Evolutionary conservation across 2,797 vertebrate genomes (phyloP).

Genomic region (Melopsittacus undulatus): DNA sequence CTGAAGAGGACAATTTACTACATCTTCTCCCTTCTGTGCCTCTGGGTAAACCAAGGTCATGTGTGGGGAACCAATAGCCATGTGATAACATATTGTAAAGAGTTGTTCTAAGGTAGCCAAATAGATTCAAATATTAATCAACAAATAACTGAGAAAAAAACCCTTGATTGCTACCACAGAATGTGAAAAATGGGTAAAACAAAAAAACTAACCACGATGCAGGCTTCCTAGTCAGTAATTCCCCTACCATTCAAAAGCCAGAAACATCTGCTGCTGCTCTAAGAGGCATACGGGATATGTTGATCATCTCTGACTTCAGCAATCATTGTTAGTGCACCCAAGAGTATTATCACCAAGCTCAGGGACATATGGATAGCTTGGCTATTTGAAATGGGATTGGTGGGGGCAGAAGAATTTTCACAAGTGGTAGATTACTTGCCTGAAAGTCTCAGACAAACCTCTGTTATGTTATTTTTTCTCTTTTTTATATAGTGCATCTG

Average conservation of each 20-base stretch:
- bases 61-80: background rate
- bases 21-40: background rate
- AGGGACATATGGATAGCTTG: background rate
- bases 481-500: background rate
- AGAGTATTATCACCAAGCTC: background rate
- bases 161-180: background rate
- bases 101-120: background rate
- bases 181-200: background rate
- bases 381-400: background rate
- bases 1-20: background rate
- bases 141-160: background rate
- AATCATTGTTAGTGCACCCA: background rate
- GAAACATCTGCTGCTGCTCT: background rate
- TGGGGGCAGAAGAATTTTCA: background rate
- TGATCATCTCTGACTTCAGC: slow-evolving; percentile 3
- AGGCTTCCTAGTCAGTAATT: background rate
- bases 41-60: background rate
- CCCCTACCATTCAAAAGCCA: background rate
- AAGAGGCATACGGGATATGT: background rate
- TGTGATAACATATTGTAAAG: background rate
- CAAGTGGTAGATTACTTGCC: background rate
- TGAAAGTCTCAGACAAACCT: background rate
- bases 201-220: background rate
- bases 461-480: background rate
- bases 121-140: background rate